phyloP scores from a whole-genome alignment of 2,113 vertebrate species.

The Naja naja region DNA sequence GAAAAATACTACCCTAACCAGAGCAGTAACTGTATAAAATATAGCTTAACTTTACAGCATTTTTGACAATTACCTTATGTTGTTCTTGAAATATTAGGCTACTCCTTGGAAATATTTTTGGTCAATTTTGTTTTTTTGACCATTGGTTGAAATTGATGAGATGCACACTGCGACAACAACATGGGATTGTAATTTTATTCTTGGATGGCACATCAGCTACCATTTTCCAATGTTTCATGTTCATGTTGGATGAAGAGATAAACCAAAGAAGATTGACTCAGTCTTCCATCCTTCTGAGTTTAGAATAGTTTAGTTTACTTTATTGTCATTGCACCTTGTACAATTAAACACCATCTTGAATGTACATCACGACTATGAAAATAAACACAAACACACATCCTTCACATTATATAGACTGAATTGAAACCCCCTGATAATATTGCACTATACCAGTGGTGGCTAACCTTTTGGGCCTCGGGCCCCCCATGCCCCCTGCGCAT shows the following conservation, averaged over 20 bases:
- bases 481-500: too few species aligned
- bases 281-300: too few species aligned
- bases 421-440: too few species aligned
- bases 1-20: background rate
- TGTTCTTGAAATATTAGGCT: background rate
- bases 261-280: background rate
- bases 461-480: too few species aligned
- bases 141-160: background rate
- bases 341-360: too few species aligned
- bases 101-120: background rate
- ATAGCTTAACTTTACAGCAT: rapidly evolving
- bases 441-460: too few species aligned
- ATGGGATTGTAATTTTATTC: background rate
- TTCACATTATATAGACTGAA: too few species aligned
- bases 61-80: background rate
- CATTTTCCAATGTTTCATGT: background rate
- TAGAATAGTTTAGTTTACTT: too few species aligned
- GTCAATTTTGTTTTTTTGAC: background rate
- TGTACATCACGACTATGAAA: too few species aligned
- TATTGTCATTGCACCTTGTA: too few species aligned
- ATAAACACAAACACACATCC: too few species aligned
- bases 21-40: background rate
- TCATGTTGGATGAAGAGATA: background rate
- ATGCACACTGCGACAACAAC: background rate
- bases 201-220: background rate